A percentile compares a stretch with the other conserved stretches of the same genome.
phyloP scores from a whole-genome alignment of 2,113 vertebrate genomes.

The Thermophis baileyi region DNA sequence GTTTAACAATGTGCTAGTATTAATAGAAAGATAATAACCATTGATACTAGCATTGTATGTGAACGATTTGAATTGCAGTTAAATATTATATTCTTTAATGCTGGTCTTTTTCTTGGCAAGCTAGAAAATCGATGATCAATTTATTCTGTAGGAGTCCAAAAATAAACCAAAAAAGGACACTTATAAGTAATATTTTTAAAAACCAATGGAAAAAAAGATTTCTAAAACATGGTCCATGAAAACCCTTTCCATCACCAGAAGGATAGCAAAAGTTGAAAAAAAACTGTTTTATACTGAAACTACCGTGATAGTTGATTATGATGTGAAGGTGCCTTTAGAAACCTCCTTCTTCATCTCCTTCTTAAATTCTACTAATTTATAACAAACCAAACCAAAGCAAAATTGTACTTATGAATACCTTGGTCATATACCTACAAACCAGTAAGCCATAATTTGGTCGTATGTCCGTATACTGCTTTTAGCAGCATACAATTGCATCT shows the following conservation, averaged over 20 bases:
- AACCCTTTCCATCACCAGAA: neutral
- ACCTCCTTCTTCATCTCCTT: neutral
- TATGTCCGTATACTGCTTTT: neutral
- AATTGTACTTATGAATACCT: neutral
- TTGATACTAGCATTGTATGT: neutral
- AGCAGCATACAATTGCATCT: neutral
- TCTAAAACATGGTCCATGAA: neutral
- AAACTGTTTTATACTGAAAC: neutral
- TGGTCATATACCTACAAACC: neutral
- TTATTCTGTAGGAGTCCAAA: neutral
- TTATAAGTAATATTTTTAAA: neutral
- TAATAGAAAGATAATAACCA: neutral
- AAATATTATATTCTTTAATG: neutral
- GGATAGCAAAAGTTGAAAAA: neutral
- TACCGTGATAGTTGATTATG: neutral
- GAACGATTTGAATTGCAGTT: conserved; percentile 4
- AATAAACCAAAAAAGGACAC: neutral
- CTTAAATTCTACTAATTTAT: neutral
- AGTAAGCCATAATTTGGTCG: neutral
- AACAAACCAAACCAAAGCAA: neutral
- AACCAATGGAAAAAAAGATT: neutral
- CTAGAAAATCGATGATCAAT: neutral
- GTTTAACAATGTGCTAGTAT: neutral
- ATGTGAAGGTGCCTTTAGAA: neutral
- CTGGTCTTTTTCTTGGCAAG: neutral